These are phyloP conservation scores for Mormyrus proboscirostris DNA, from an alignment of 2,797 vertebrate genomes.

Conservation along the genomic window DNA sequence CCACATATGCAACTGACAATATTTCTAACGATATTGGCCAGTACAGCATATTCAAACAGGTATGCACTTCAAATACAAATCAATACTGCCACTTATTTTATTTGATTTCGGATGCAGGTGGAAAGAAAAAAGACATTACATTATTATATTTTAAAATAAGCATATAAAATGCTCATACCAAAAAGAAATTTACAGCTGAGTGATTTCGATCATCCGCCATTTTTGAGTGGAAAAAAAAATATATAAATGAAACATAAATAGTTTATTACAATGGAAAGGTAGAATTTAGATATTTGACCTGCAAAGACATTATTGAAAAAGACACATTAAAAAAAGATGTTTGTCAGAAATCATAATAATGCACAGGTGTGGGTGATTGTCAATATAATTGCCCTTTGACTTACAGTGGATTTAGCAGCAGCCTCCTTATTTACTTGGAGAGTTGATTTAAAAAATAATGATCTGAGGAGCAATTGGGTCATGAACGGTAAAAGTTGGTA, in stretches of 20 bases:
- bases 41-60: background rate
- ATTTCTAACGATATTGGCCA: background rate
- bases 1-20: background rate
- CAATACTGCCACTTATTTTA: background rate
- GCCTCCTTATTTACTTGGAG: background rate
- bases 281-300: background rate
- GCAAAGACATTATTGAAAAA: background rate
- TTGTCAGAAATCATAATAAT: background rate
- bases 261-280: background rate
- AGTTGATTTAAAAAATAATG: background rate
- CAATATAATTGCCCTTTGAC: background rate
- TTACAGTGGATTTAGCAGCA: background rate
- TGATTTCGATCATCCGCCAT: background rate
- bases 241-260: background rate
- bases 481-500: background rate
- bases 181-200: background rate
- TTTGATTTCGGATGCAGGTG: background rate
- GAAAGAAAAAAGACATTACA: background rate
- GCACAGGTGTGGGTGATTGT: background rate
- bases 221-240: background rate
- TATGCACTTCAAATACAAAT: background rate
- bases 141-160: background rate
- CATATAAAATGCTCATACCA: background rate
- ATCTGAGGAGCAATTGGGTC: background rate
- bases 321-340: background rate